Evolutionary conservation across 2,113 vertebrate genomes (phyloP).

Genomic region (Onychostoma macrolepis): DNA sequence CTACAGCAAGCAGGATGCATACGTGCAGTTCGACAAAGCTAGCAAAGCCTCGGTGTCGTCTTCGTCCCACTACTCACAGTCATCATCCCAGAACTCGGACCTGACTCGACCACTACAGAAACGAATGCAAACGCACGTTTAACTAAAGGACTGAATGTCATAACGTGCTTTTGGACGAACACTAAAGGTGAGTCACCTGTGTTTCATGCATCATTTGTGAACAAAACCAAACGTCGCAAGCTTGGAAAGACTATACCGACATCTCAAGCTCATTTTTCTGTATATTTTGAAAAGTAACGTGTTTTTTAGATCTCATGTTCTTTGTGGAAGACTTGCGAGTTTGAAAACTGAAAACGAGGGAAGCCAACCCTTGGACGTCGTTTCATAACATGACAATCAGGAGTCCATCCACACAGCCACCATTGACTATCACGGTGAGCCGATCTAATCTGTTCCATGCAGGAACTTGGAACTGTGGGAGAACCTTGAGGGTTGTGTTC

Average conservation of each 20-base stretch:
- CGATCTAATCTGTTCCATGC: background rate
- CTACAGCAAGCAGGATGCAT: slow-evolving; percentile 95
- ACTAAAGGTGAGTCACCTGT: slow-evolving; percentile 7
- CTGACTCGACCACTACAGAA: slow-evolving; percentile 96
- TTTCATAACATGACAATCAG: slow-evolving; percentile 55
- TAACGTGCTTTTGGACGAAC: background rate
- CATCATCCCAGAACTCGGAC: slow-evolving; percentile 97
- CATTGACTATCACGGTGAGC: background rate
- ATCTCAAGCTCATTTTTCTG: slow-evolving; percentile 2
- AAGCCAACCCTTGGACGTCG: background rate
- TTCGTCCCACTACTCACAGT: slow-evolving; percentile 96
- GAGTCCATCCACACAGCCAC: slow-evolving; percentile 1
- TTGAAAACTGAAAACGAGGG: background rate
- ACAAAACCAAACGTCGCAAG: background rate
- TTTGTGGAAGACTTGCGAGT: background rate
- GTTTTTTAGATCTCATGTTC: slow-evolving; percentile 7
- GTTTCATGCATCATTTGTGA: background rate
- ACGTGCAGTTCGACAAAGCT: slow-evolving; percentile 97
- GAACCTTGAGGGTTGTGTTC: background rate
- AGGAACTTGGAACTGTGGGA: background rate
- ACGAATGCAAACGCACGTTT: slow-evolving; percentile 99
- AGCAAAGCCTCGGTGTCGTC: slow-evolving; percentile 97
- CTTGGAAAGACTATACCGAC: background rate
- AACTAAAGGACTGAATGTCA: slow-evolving; percentile 61
- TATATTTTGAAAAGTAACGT: slow-evolving; percentile 14